A percentile compares a stretch with the other conserved stretches of the same genome.
Conservation (phyloP, 2,797 vertebrate genomes). For the Halcyon chelicuti region DNA sequence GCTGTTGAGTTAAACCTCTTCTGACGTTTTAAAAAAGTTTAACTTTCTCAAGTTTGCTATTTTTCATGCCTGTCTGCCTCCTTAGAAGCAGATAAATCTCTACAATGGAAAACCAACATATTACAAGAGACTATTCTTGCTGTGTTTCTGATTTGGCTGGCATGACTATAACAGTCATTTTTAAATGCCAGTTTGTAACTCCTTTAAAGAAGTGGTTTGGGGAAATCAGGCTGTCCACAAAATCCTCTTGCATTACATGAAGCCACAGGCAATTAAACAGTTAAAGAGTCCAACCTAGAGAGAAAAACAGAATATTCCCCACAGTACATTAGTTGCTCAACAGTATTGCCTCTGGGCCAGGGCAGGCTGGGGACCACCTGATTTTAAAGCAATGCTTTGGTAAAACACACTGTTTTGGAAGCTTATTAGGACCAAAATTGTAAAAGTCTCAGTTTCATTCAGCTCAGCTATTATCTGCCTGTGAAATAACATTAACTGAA, state of each 20-base stretch:
- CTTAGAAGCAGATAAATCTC: conserved; percentile 12
- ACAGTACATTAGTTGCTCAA: neutral
- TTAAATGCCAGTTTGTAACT: neutral
- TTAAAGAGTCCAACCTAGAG: neutral
- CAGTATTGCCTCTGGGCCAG: neutral
- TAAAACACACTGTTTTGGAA: neutral
- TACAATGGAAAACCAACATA: neutral
- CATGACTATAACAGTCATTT: neutral
- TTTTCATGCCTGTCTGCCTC: conserved; percentile 1
- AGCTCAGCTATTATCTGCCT: neutral
- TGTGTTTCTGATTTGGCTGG: neutral
- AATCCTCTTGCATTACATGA: neutral
- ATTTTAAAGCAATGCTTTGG: neutral
- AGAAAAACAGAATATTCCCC: neutral
- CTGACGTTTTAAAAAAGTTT: conserved; percentile 22
- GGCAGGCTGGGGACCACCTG: neutral
- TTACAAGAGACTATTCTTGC: neutral
- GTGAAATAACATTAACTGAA: neutral
- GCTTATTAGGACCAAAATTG: neutral
- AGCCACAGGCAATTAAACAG: neutral
- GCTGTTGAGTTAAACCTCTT: neutral
- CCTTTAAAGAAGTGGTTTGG: neutral
- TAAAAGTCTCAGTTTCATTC: neutral
- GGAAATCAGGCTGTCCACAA: neutral
- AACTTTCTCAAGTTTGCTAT: conserved; percentile 33